Conservation (phyloP, 1,140 invertebrate genomes). For the Venustaconcha ellipsiformis region DNA sequence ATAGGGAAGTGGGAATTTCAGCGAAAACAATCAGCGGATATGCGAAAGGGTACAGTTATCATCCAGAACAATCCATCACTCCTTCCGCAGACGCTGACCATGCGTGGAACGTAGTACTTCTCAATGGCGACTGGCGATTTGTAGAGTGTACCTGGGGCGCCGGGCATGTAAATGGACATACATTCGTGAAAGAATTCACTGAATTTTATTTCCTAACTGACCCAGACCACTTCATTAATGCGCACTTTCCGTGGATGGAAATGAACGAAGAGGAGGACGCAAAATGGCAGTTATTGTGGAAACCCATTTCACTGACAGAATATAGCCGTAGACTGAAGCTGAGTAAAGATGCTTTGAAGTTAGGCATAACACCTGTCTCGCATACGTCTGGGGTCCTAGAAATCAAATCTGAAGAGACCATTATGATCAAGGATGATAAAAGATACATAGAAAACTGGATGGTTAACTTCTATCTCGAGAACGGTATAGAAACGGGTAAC, state of each 20-base stretch:
- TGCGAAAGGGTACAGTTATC: conserved; percentile 96
- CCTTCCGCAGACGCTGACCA: conserved; percentile 82
- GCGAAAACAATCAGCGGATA: conserved; percentile 76
- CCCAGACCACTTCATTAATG: conserved; percentile 69
- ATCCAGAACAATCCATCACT: conserved; percentile 92
- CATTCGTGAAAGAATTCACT: conserved; percentile 37
- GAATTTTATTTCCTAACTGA: conserved; percentile 70
- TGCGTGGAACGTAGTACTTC: conserved; percentile 51
- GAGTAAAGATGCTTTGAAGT: conserved; percentile 9
- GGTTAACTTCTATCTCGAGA: too few relatives aligned
- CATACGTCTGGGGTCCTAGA: too few relatives aligned
- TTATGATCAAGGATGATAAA: too few relatives aligned
- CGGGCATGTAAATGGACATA: conserved; percentile 38
- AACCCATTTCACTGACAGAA: conserved; percentile 24
- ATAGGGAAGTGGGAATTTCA: conserved; percentile 15
- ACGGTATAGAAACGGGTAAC: too few relatives aligned
- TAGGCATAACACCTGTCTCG: conserved; percentile 7
- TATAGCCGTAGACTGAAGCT: conserved; percentile 22
- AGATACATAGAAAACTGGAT: too few relatives aligned
- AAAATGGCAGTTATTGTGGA: conserved; percentile 34
- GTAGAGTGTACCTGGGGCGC: conserved; percentile 70
- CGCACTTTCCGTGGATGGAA: conserved; percentile 69
- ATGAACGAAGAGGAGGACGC: conserved; percentile 35
- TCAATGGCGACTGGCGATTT: conserved; percentile 46
- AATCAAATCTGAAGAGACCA: too few relatives aligned